Base-by-base conservation (phyloP, 2,113 vertebrate species). In the Campylorhamphus procurvoides region DNA sequence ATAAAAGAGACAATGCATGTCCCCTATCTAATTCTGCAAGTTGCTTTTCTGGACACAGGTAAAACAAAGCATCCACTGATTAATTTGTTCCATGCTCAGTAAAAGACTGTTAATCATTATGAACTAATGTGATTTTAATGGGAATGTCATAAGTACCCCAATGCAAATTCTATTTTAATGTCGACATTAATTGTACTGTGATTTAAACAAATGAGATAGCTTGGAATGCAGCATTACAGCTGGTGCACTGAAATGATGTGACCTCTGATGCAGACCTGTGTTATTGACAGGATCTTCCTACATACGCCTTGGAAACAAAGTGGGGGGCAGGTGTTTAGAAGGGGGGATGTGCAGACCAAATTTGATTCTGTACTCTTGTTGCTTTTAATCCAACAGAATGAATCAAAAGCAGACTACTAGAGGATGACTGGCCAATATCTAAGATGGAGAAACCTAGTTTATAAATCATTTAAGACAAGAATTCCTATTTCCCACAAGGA, bases 41-140 rank as follows among this genome's bases (percentile, higher is more conserved):
- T 80, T 60, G 42, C 56, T 50, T 50, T 96, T 66, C 78, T 93
- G 71, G 71, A 29, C 74, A 77, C 42, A 90, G 46, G 53, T 85
- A 35, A 80, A 91, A 69, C 42, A 91, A 76, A 94, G 25, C 77
- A 82, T 42, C 22, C 28, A 9, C 46, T 89, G 67, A 69, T 90
- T 83, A 80, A 91, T 97, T 96, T 66, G 31, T 93, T 95, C 80
- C 1, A 0, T 75, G 66, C 39, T 81, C 40, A 66, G 15, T 74
- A 47, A 91, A 95, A 77, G 40, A 72, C 22, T 25, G 59, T 90
- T 95, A 95, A 91, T 95, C 72, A 96, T 58, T 60, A 80, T 91
- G 76, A 94, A 94, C 90, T 95, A 94, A 90, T 84, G 91, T 79
- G 95, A 95, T 95, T 97, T 95, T 96, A 96, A 95, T 68, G 78